Conservation (phyloP, 2,797 vertebrate species). For the Micropoecilia bifurca region DNA sequence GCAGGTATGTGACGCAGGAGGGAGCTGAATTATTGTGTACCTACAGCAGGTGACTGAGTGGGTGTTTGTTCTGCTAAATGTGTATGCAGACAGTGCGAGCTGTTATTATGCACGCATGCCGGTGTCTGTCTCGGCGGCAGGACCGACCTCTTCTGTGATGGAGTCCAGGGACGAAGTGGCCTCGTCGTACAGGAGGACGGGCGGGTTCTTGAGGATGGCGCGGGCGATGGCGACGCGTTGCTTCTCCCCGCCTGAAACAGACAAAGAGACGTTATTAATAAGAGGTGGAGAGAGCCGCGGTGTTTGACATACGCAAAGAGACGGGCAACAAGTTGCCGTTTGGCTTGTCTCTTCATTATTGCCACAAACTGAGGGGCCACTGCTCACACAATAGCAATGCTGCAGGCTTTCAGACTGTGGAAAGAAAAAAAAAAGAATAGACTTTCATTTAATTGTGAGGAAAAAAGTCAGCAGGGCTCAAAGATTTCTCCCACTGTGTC, state of each 20-base stretch:
- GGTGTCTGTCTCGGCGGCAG: constrained; percentile 12
- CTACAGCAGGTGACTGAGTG: constrained; percentile 68
- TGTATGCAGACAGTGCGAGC: constrained; percentile 36
- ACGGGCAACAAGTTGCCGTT: constrained; percentile 11
- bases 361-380: constrained; percentile 27
- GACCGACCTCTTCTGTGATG: constrained; percentile 96
- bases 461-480: constrained; percentile 56
- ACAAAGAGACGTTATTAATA: constrained; percentile 1
- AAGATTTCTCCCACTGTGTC: constrained; percentile 52
- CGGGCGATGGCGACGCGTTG: constrained; percentile 96
- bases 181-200: constrained; percentile 94
- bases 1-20: constrained; percentile 60
- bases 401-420: constrained; percentile 16
- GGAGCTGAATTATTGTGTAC: constrained; percentile 65
- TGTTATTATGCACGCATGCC: constrained; percentile 20
- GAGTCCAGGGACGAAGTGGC: constrained; percentile 99
- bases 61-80: constrained; percentile 67
- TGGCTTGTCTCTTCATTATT: constrained; percentile 38
- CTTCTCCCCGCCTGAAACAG: constrained; percentile 92
- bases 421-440: constrained; percentile 10
- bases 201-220: constrained; percentile 95
- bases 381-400: constrained; percentile 15
- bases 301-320: constrained; percentile 11
- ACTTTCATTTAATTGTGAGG: constrained; percentile 59
- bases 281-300: constrained; percentile 4